Evolutionary conservation across 2,113 vertebrate genomes (phyloP).

Genomic region (Pituophis catenifer): DNA sequence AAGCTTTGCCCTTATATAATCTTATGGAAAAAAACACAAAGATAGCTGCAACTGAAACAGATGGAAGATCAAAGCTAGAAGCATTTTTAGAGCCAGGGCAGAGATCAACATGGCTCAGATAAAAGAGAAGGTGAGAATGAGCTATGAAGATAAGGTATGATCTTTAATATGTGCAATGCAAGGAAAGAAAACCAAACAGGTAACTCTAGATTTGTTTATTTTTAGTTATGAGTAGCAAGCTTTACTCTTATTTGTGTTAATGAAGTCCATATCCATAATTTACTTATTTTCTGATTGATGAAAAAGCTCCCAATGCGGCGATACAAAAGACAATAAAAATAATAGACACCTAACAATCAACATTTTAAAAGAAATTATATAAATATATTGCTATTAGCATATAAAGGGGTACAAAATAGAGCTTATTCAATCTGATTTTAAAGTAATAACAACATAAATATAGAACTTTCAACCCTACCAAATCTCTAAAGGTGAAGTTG

Average conservation of each 20-base stretch:
- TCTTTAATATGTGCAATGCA: conserved; percentile 12
- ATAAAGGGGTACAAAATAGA: neutral
- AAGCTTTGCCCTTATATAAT: neutral
- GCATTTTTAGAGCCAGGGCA: neutral
- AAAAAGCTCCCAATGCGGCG: neutral
- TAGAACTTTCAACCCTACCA: neutral
- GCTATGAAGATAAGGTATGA: neutral
- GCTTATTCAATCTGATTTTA: neutral
- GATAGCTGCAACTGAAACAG: conserved; percentile 6
- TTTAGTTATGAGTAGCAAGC: neutral
- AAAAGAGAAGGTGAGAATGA: neutral
- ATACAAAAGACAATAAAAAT: neutral
- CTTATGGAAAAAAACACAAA: neutral
- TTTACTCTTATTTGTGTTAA: neutral
- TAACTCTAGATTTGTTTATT: neutral
- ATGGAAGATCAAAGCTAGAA: conserved; percentile 15
- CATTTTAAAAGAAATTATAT: neutral
- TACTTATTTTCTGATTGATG: neutral
- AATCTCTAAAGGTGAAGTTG: neutral
- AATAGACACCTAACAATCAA: neutral
- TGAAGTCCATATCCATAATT: neutral
- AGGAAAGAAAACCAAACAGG: neutral
- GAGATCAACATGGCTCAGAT: neutral
- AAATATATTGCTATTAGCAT: neutral
- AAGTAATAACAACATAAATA: neutral